Percentiles rank a stretch among this genome's conserved stretches.
Conservation (phyloP, 2,888 invertebrate genomes). For the Mythimna impura region DNA sequence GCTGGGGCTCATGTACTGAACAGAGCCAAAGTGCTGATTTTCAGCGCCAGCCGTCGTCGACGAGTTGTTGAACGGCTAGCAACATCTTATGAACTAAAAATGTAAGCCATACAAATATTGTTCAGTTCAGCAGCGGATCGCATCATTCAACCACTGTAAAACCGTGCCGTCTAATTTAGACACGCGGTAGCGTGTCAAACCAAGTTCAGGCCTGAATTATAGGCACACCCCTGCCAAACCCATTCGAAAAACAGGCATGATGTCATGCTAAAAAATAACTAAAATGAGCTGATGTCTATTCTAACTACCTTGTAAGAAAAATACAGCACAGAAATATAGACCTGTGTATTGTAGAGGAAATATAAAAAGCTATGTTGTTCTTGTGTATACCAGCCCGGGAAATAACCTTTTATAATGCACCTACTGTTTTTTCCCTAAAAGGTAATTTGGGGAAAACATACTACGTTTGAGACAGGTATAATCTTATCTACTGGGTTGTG, state of each 20-base stretch:
- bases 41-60: too few species aligned
- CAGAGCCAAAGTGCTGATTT: too few species aligned
- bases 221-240: neutral
- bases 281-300: neutral
- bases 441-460: conserved; percentile 16
- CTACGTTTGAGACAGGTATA: neutral
- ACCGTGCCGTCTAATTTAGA: too few species aligned
- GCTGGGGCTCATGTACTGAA: too few species aligned
- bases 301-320: neutral
- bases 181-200: too few species aligned
- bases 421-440: conserved; percentile 4
- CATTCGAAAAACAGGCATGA: neutral
- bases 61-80: too few species aligned
- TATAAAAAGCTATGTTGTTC: neutral
- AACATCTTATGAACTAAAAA: too few species aligned
- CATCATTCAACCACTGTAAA: too few species aligned
- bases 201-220: neutral
- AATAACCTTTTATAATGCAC: conserved; percentile 11
- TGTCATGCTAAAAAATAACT: neutral
- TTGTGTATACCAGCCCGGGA: conserved; percentile 2
- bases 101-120: too few species aligned
- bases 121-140: too few species aligned
- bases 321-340: too few species aligned
- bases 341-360: neutral
- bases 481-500: neutral